Evolutionary conservation across 2,113 vertebrate genomes (phyloP), one percentile per base, ranked within the genome.

Genomic region (Ciconia maguari): DNA sequence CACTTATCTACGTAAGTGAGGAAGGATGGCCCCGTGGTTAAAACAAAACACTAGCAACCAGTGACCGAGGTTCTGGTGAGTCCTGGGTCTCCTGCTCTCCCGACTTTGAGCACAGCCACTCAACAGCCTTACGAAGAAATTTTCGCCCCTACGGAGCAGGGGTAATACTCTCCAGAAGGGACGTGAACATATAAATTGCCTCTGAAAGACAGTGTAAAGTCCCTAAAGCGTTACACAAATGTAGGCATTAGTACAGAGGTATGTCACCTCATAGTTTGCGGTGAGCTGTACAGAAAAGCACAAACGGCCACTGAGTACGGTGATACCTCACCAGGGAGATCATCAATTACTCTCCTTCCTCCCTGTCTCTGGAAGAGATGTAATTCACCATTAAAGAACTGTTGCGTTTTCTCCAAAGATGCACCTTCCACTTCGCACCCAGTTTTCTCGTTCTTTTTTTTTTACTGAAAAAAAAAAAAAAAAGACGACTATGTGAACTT

Each of bases 1-100:
- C 19, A 21, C 18, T 55, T 32, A 29, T 2, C 11, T 36, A 18
- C 0, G 0, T 12, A 32, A 51, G 30, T 1, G 9, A 85, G 25
- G 36, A 61, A 72, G 19, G 19, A 66, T 17, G 42, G 41, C 46
- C 29, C 77, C 16, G 4, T 3, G 8, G 18, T 51, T 75, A 54
- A 65, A 15, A n/a, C 13, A 32, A 11, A 51, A 46, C 18, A 21
- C 7, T 2, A 55, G 38, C 15, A 78, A 58, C 6, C 22, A 71
- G 17, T 2, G 42, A 51, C 6, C 5, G 41, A 77, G 6, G 11
- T 75, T 83, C 65, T 25, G 17, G 7, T 25, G 38, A 79, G 18
- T 69, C 36, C 42, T 72, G 32, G 18, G 29, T 55, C 13, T 58
- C 48, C 42, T 9, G 29, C 11, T 66, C 34, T 38, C 8, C 51